A percentile compares a stretch with the other conserved stretches of the same genome.
Conservation (phyloP, 1,140 invertebrate genomes). For the Pogonus chalceus region DNA sequence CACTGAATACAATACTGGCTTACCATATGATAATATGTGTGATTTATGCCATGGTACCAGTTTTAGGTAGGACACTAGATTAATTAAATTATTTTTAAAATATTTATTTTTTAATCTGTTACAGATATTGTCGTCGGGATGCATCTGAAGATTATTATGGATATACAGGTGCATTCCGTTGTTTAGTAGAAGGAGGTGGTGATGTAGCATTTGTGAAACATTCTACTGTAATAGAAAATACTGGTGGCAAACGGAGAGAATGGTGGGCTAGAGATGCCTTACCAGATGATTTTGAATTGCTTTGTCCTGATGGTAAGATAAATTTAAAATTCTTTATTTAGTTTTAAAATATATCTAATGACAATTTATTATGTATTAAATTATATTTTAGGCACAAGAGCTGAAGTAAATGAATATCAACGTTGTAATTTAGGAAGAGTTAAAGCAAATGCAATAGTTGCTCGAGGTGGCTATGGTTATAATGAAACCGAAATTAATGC, state of each 20-base stretch:
- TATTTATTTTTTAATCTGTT: constrained; percentile 14
- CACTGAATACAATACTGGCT: constrained; percentile 67
- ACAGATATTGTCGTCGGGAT: constrained; percentile 69
- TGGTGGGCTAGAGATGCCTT: constrained; percentile 90
- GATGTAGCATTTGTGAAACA: constrained; percentile 92
- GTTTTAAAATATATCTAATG: neutral
- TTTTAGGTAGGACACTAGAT: constrained; percentile 46
- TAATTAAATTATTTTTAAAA: neutral
- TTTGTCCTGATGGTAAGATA: constrained; percentile 86
- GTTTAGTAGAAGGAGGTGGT: constrained; percentile 88
- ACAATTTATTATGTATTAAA: constrained; percentile 5
- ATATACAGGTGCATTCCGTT: constrained; percentile 81
- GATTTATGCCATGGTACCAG: constrained; percentile 86
- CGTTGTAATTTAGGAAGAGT: constrained; percentile 86
- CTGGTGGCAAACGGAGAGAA: constrained; percentile 78
- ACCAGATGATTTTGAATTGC: constrained; percentile 82
- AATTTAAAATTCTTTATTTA: no score
- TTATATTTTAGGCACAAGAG: constrained; percentile 52
- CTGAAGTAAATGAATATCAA: constrained; percentile 65
- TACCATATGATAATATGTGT: constrained; percentile 84
- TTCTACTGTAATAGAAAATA: constrained; percentile 83
- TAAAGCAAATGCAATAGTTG: constrained; percentile 84
- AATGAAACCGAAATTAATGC: constrained; percentile 75
- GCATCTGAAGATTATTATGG: constrained; percentile 84
- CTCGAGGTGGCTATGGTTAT: constrained; percentile 59